Base-by-base conservation (phyloP, 2,113 vertebrate species). In the Mustela nigripes region DNA sequence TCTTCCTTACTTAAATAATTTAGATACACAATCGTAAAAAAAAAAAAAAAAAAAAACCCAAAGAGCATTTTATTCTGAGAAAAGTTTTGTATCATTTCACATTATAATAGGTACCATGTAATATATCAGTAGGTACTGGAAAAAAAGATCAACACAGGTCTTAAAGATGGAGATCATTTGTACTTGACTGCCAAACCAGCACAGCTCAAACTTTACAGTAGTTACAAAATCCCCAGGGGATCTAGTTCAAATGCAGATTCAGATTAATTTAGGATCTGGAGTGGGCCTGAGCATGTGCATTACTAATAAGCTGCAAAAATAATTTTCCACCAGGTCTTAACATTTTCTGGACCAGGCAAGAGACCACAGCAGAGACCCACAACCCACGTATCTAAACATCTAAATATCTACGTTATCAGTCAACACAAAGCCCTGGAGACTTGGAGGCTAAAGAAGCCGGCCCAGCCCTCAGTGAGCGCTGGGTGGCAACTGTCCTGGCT, bases 261-360 rank as follows among this genome's bases (percentile, higher is more conserved):
- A 56, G 36, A 48, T 81, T 76, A 74, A 67, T 24, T 56, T 56
- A 56, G 26, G 31, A 8, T 73, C 39, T 83, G 18, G 19, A 50
- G 24, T 7, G n/a, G 48, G 18, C 4, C 92, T 45, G 80, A 62
- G 26, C 28, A 1, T 31, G 16, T 63, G 50, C 48, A 56, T 95
- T 67, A 62, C 93, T 81, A 90, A 85, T 42, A 31, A 63, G 45
- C 48, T 11, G 73, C 16, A 89, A 92, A 96, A 96, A 53, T 86
- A 65, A 97, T 53, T 80, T 87, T 8, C 33, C 39, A 78, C 45
- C 19, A 58, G 33, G 33, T 18, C 76, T 22, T 62, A 83, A 36
- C 48, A 92, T 81, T 91, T 94, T 82, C 67, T 63, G 22, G 24
- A 10, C 21, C 45, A 69, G 45, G 21, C 26, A 74, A 82, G n/a